Base-by-base conservation (phyloP, 2,797 vertebrate genomes). In the Orestias chungarensis region DNA sequence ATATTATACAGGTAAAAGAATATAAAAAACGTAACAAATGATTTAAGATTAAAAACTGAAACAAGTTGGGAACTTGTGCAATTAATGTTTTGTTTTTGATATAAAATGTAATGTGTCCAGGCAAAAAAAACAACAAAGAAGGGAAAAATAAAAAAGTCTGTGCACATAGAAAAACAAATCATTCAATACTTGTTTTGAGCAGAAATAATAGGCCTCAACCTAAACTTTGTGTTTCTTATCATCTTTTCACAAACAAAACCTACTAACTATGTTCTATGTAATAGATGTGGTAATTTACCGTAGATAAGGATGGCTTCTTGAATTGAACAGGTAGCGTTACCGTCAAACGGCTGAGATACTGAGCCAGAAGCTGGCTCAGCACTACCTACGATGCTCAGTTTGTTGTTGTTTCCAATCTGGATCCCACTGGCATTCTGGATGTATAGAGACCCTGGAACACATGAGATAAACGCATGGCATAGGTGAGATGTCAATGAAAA, bases 341-440 rank as follows among this genome's bases (percentile, higher is more conserved):
- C 9, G 15, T 69, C 80, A 47, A 55, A 35, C 35, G 66, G 59
- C 20, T 42, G 14, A n/a, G 79, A 47, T n/a, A 31, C 50, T 31
- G 50, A 82, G 66, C 76, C 66, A 17, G 4, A 4, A 35, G 25
- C 3, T 9, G 71, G 66, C 0, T 93, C 91, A n/a, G n/a, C n/a
- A 40, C 27, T 15, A 79, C 85, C 40, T 62, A 86, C 82, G 71
- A 97, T 87, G 49, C 88, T 94, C 95, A 99, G 93, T 0, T 40
- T 80, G 91, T 99, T 99, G 88, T 93, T 71, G 80, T 83, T 90
- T 72, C 97, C 98, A 42, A 99, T 95, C 83, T 99, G 98, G 91
- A 99, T 83, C 67, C 92, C 93, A 14, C 86, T 94, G 73, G 95
- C 95, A 35, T 95, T 93, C 3, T 20, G 82, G 85, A 99, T 95